A percentile compares a stretch with the other conserved stretches of the same genome.
Evolutionary conservation across 2,797 vertebrate genomes (phyloP).

Genomic region (Cynopterus sphinx): DNA sequence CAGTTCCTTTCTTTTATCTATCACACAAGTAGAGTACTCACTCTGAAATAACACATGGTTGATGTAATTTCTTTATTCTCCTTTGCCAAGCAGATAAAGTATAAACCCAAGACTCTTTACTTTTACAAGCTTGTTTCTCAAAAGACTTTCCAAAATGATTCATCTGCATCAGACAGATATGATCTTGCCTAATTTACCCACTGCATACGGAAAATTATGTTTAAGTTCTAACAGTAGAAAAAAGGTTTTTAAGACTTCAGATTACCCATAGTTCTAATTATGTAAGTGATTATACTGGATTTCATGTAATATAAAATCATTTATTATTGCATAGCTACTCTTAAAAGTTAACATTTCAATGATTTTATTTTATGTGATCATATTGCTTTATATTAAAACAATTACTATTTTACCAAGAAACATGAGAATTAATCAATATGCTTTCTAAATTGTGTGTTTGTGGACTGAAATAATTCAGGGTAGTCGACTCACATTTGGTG

Average conservation of each 20-base stretch:
- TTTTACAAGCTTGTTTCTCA: not conserved
- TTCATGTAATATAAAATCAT: not conserved
- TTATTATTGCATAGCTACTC: not conserved
- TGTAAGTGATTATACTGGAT: not conserved
- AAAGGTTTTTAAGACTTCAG: not conserved
- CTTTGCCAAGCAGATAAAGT: not conserved
- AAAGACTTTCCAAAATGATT: not conserved
- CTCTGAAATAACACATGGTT: not conserved
- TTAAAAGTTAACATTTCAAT: conserved; percentile 10
- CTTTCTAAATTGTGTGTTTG: not conserved
- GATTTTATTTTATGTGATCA: conserved; percentile 23
- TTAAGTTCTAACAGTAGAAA: not conserved
- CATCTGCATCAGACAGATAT: not conserved
- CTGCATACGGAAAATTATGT: not conserved
- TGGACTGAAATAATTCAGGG: not conserved
- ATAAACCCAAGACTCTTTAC: not conserved
- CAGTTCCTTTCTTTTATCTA: not conserved
- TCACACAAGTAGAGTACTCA: not conserved
- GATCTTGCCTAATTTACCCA: not conserved
- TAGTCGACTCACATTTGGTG: not conserved
- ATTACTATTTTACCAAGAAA: not conserved
- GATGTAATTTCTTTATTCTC: conserved; percentile 19
- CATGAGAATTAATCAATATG: not conserved
- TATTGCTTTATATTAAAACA: not conserved
- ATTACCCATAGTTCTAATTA: not conserved